Conservation (phyloP, 2,113 vertebrate genomes). For the Conger conger region DNA sequence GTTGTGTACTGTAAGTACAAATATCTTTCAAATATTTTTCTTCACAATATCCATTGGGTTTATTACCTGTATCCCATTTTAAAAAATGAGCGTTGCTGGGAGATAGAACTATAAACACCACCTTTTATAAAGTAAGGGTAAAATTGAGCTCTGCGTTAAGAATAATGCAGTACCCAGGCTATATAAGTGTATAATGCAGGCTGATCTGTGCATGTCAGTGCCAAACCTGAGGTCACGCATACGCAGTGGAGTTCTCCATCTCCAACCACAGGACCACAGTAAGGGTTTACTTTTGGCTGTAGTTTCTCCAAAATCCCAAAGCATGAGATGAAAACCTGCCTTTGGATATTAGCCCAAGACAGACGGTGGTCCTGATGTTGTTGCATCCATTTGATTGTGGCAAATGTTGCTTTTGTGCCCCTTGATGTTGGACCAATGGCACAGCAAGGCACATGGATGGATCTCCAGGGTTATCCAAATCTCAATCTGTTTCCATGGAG, state of each 20-base stretch:
- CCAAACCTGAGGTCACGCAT: not conserved
- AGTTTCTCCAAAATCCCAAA: slow-evolving; percentile 1
- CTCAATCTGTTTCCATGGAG: not conserved
- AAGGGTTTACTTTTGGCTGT: not conserved
- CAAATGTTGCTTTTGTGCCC: slow-evolving; percentile 7
- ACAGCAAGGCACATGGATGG: not conserved
- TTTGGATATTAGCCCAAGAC: not conserved
- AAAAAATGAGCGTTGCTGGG: not conserved
- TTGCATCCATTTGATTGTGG: not conserved
- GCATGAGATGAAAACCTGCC: not conserved
- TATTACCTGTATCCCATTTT: not conserved
- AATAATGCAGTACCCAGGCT: not conserved
- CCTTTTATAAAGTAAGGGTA: not conserved
- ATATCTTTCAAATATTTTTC: too few species aligned
- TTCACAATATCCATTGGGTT: too few species aligned
- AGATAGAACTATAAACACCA: not conserved
- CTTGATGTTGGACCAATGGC: not conserved
- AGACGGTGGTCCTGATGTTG: not conserved
- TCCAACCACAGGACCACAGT: not conserved
- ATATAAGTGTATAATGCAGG: not conserved
- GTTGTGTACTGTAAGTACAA: not conserved
- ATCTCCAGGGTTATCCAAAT: not conserved
- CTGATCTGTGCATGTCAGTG: not conserved
- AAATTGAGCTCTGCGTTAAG: not conserved
- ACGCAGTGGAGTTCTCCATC: not conserved